Evolutionary conservation across 2,797 vertebrate genomes (phyloP).

Genomic region (Alosa sapidissima): DNA sequence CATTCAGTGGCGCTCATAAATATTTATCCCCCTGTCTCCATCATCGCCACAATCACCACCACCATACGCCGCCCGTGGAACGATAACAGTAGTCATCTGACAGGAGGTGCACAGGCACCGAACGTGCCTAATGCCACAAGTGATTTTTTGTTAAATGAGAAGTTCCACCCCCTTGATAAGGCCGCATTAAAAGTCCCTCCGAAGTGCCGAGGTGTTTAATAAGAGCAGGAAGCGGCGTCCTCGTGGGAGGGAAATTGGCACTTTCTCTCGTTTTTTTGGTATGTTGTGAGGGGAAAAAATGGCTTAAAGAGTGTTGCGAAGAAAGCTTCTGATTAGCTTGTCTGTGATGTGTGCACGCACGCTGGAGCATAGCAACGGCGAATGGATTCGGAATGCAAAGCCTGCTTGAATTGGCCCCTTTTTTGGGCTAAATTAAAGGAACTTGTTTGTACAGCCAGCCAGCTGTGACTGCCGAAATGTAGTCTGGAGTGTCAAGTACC

Average conservation of each 20-base stretch:
- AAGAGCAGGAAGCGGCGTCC: conserved; percentile 59
- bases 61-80: conserved; percentile 17
- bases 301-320: conserved; percentile 4
- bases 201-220: conserved; percentile 63
- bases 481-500: conserved; percentile 60
- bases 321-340: conserved; percentile 55
- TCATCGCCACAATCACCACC: too few species aligned
- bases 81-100: conserved; percentile 66
- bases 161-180: conserved; percentile 49
- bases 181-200: conserved; percentile 50
- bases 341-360: conserved; percentile 49
- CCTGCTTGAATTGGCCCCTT: conserved; percentile 51
- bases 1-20: neutral
- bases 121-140: conserved; percentile 52
- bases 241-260: conserved; percentile 33
- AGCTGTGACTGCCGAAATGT: conserved; percentile 58
- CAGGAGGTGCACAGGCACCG: conserved; percentile 50
- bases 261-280: conserved; percentile 55
- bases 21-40: conserved; percentile 8
- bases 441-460: conserved; percentile 64
- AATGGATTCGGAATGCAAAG: conserved; percentile 61
- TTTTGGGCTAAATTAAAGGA: conserved; percentile 55
- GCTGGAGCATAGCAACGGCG: conserved; percentile 55
- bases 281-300: conserved; percentile 54
- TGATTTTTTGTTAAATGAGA: conserved; percentile 55